Conservation (phyloP, 2,797 vertebrate genomes). For the Pseudochaenichthys georgianus region DNA sequence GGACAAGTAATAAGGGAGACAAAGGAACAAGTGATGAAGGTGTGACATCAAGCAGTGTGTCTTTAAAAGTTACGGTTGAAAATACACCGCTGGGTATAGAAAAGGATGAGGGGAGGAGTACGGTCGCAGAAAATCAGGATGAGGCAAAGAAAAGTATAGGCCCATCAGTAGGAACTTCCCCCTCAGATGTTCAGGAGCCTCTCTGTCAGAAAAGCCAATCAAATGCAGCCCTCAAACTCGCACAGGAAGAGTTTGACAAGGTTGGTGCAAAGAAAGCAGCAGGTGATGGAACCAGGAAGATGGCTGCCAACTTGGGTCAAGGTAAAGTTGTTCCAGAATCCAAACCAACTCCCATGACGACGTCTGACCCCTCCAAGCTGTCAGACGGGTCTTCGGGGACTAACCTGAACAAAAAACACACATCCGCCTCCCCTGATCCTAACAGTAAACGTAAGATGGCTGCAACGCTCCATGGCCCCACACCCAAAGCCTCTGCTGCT, state of each 20-base stretch:
- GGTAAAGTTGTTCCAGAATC: slow-evolving; percentile 66
- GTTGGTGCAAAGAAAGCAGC: slow-evolving; percentile 53
- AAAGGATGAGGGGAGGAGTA: slow-evolving; percentile 56
- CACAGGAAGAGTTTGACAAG: slow-evolving; percentile 60
- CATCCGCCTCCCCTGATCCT: slow-evolving; percentile 71
- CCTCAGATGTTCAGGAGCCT: slow-evolving; percentile 68
- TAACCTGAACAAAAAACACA: slow-evolving; percentile 66
- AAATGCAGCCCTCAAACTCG: slow-evolving; percentile 52
- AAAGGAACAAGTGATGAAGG: slow-evolving; percentile 73
- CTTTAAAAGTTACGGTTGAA: slow-evolving; percentile 85
- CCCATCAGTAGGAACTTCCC: slow-evolving; percentile 69
- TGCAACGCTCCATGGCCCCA: slow-evolving; percentile 69
- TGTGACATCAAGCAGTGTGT: slow-evolving; percentile 79
- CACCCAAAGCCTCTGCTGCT: slow-evolving; percentile 32
- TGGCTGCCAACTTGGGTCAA: slow-evolving; percentile 71
- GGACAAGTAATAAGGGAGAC: slow-evolving; percentile 74
- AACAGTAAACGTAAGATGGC: slow-evolving; percentile 80
- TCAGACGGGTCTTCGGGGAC: slow-evolving; percentile 47
- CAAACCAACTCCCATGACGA: slow-evolving; percentile 49
- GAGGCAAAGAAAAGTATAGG: slow-evolving; percentile 46
- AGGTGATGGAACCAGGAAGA: slow-evolving; percentile 70
- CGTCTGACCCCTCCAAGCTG: slow-evolving; percentile 58
- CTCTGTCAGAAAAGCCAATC: slow-evolving; percentile 50
- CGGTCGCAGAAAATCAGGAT: slow-evolving; percentile 53
- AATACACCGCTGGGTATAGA: slow-evolving; percentile 63